Evolutionary conservation across 2,888 invertebrate genomes (phyloP).

Genomic region (Drepana falcataria): DNA sequence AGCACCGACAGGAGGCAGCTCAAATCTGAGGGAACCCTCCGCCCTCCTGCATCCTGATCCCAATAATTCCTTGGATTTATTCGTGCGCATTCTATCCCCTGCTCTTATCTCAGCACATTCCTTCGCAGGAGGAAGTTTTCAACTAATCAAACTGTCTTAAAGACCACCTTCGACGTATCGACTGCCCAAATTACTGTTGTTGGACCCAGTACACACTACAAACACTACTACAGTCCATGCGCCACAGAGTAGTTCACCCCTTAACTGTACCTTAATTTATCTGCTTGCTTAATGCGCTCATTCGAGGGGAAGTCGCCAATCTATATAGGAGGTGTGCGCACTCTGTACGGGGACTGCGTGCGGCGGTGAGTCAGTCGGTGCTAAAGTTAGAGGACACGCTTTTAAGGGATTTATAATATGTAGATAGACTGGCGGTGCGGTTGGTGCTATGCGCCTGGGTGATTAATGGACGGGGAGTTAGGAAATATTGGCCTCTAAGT

Average conservation of each 20-base stretch:
- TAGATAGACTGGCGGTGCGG: constrained; percentile 29
- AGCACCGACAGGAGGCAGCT: constrained; percentile 7
- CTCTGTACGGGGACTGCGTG: constrained; percentile 9
- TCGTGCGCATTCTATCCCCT: constrained; percentile 11
- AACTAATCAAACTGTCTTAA: constrained; percentile 70
- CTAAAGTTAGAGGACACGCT: constrained; percentile 22
- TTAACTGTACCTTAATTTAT: constrained; percentile 11
- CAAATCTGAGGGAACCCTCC: constrained; percentile 5
- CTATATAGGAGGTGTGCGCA: constrained; percentile 7
- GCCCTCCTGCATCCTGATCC: constrained; percentile 12
- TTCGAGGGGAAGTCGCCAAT: not conserved
- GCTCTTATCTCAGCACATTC: constrained; percentile 19
- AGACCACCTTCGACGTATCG: constrained; percentile 56
- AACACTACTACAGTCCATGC: constrained; percentile 12
- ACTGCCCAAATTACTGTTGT: constrained; percentile 48
- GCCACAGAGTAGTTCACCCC: constrained; percentile 6
- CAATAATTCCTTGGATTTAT: constrained; percentile 28
- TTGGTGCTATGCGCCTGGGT: constrained; percentile 5
- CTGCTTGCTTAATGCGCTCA: constrained; percentile 6
- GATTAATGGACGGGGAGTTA: not conserved
- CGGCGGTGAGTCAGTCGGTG: constrained; percentile 13
- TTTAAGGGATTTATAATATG: constrained; percentile 24
- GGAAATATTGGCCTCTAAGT: not conserved
- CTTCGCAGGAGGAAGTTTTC: constrained; percentile 36
- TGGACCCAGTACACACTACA: constrained; percentile 19